phyloP scores from a whole-genome alignment of 2,113 vertebrate species.

The Ptyas mucosa region DNA sequence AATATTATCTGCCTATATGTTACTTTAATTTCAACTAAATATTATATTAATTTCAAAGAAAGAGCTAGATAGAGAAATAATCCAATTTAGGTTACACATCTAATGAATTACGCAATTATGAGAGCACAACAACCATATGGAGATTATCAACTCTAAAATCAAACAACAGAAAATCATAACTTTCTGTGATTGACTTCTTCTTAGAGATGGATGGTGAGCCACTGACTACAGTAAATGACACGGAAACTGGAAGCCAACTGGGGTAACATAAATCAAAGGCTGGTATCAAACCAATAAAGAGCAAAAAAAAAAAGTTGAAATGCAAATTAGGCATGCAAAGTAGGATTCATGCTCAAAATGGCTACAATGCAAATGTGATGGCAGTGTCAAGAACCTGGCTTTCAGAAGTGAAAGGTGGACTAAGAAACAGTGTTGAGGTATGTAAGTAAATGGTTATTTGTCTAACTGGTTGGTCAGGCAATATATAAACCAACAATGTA shows the following conservation, averaged over 20 bases:
- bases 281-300: not conserved
- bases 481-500: no score
- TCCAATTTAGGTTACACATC: not conserved
- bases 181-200: not conserved
- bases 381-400: not conserved
- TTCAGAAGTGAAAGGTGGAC: not conserved
- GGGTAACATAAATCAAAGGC: not conserved
- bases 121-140: not conserved
- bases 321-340: not conserved
- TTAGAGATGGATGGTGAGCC: not conserved
- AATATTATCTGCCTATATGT: not conserved
- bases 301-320: not conserved
- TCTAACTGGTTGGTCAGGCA: no score
- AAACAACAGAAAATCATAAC: not conserved
- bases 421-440: not conserved
- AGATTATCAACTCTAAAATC: not conserved
- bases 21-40: not conserved
- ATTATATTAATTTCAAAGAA: not conserved
- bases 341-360: not conserved
- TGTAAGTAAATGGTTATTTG: no score
- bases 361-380: not conserved
- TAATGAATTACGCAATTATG: not conserved
- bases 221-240: not conserved
- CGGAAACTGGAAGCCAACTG: not conserved
- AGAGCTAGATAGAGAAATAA: not conserved